phyloP scores from a whole-genome alignment of 2,113 vertebrate species.

The Prionailurus bengalensis region DNA sequence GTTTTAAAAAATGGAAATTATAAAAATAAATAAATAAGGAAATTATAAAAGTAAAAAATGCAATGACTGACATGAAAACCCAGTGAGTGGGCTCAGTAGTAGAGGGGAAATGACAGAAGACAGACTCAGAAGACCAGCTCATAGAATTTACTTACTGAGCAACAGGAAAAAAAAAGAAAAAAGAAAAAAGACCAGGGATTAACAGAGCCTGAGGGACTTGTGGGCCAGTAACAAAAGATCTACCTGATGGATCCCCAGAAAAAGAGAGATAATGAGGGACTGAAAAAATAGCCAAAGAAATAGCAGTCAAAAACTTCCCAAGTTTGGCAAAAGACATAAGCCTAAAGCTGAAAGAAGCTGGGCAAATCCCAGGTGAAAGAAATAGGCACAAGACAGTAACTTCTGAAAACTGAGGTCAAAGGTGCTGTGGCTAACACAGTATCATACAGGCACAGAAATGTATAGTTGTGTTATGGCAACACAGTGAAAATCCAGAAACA shows the following conservation, averaged over 20 bases:
- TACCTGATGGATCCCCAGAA: not conserved
- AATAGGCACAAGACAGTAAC: not conserved
- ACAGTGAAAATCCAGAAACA: not conserved
- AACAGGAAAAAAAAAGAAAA: not conserved
- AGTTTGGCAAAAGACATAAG: not conserved
- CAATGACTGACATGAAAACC: not conserved
- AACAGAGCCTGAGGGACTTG: not conserved
- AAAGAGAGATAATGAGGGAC: not conserved
- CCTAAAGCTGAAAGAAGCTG: not conserved
- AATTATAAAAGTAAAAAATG: slow-evolving; percentile 22
- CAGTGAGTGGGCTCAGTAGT: not conserved
- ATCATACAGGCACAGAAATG: not conserved
- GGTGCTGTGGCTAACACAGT: not conserved
- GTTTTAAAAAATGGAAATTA: not conserved
- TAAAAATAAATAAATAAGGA: not conserved
- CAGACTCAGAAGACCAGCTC: not conserved
- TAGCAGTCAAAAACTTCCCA: not conserved
- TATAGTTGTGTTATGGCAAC: not conserved
- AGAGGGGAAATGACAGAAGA: not conserved
- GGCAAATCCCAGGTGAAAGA: not conserved
- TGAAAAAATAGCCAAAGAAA: not conserved
- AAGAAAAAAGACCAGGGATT: not conserved
- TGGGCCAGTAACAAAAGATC: not conserved
- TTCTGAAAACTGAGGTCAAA: not conserved
- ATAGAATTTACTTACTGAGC: not conserved